Conservation (phyloP, 2,113 vertebrate genomes). For the Physeter macrocephalus region DNA sequence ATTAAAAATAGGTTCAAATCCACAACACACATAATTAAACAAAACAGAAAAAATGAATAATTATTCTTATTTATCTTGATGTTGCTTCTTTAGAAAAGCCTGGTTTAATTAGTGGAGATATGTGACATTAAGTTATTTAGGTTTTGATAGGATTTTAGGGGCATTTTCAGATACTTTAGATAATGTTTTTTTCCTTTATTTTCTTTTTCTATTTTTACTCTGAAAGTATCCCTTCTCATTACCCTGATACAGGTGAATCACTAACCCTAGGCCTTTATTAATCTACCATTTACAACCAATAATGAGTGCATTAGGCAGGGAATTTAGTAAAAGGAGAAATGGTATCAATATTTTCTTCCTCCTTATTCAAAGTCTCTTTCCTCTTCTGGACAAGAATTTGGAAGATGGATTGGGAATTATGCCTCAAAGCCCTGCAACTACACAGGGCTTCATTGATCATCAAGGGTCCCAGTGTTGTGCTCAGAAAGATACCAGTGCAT, state of each 20-base stretch:
- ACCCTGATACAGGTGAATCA: background rate
- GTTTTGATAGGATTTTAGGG: background rate
- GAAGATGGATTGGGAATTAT: background rate
- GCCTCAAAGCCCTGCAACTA: background rate
- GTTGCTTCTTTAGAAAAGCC: slow-evolving; percentile 19
- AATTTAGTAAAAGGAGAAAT: background rate
- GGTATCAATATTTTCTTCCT: background rate
- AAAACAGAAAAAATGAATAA: slow-evolving; percentile 42
- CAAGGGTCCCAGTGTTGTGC: background rate
- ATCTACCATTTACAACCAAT: background rate
- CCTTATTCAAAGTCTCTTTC: background rate
- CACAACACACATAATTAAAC: slow-evolving; percentile 25
- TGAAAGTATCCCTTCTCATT: background rate
- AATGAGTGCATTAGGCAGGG: background rate
- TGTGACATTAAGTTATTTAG: background rate
- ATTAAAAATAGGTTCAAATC: slow-evolving; percentile 48
- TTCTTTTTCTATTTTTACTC: slow-evolving; percentile 1
- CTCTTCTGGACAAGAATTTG: background rate
- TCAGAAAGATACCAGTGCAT: background rate
- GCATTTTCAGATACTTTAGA: background rate
- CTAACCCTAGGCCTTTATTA: background rate
- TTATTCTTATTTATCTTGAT: slow-evolving; percentile 41
- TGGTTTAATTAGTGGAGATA: slow-evolving; percentile 38
- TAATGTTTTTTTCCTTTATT: background rate
- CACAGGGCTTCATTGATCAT: background rate